Conservation (phyloP, 2,113 vertebrate genomes). For the Ptilorrhoa leucosticta region DNA sequence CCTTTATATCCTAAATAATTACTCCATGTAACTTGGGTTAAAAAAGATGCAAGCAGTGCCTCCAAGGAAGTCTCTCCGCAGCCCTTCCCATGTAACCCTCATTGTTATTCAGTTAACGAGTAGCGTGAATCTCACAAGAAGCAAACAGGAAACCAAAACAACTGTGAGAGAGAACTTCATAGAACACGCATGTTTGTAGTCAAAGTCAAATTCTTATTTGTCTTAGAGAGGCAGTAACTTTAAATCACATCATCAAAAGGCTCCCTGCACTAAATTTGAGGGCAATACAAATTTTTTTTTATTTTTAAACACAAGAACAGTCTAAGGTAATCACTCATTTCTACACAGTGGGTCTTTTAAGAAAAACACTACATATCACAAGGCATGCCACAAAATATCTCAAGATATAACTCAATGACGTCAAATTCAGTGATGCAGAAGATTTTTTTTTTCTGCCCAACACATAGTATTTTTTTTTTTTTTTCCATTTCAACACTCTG, state of each 20-base stretch:
- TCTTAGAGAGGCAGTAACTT: neutral
- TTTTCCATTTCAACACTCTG: neutral
- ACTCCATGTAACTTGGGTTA: accelerated
- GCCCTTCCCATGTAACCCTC: neutral
- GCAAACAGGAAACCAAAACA: neutral
- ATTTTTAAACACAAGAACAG: neutral
- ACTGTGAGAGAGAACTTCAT: neutral
- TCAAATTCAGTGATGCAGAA: neutral
- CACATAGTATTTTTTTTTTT: neutral
- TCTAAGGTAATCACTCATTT: neutral
- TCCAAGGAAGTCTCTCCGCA: neutral
- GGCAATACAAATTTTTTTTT: neutral
- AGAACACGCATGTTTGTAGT: accelerated
- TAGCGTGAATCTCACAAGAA: neutral
- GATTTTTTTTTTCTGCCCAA: neutral
- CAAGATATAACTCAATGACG: neutral
- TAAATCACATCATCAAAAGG: neutral
- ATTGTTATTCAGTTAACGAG: neutral
- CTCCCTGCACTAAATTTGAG: neutral
- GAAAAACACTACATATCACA: neutral
- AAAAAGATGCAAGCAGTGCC: neutral
- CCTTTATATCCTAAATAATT: neutral
- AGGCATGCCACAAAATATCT: neutral
- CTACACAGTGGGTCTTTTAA: neutral
- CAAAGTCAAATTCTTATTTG: neutral